Conservation (phyloP, 2,797 vertebrate species). For the Momotus momota region DNA sequence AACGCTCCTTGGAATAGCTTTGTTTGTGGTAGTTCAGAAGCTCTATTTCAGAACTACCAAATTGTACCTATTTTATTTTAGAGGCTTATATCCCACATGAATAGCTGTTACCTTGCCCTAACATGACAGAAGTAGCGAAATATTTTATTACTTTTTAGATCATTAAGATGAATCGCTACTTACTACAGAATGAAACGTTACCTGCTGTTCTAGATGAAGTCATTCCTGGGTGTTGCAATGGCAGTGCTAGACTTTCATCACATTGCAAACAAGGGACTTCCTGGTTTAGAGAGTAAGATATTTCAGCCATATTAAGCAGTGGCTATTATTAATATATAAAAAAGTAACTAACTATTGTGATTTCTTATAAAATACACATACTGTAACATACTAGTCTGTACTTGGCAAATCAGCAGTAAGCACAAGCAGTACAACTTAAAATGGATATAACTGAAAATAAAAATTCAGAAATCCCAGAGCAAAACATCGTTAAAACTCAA, state of each 20-base stretch:
- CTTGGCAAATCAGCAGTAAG: not conserved
- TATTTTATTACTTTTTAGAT: not conserved
- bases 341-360: not conserved
- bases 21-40: not conserved
- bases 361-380: not conserved
- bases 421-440: not conserved
- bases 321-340: not conserved
- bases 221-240: not conserved
- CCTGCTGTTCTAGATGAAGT: not conserved
- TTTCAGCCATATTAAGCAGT: constrained; percentile 11
- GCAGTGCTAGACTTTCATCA: not conserved
- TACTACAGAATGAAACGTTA: not conserved
- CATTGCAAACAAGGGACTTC: not conserved
- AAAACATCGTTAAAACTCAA: not conserved
- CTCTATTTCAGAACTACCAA: not conserved
- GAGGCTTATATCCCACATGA: not conserved
- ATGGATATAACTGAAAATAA: not conserved
- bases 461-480: constrained; percentile 1
- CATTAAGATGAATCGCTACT: not conserved
- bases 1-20: not conserved
- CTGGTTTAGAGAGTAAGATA: not conserved
- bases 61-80: not conserved
- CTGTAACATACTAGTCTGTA: not conserved
- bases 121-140: not conserved
- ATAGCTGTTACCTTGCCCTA: not conserved